phyloP scores from a whole-genome alignment of 2,888 invertebrate genomes.

The Hyposoter didymator region DNA sequence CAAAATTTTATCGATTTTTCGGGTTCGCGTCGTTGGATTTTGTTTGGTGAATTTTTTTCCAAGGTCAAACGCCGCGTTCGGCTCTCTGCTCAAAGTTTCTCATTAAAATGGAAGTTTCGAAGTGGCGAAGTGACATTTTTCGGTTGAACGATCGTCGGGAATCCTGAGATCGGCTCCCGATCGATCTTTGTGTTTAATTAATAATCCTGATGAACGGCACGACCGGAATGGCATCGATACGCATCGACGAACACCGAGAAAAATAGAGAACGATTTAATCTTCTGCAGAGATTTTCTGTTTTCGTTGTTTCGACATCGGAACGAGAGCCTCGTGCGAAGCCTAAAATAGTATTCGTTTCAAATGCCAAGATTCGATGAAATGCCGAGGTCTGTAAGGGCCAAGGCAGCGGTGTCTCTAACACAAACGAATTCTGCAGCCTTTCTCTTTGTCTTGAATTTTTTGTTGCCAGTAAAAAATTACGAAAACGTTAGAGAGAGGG shows the following conservation, averaged over 20 bases:
- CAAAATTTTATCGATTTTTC: not conserved
- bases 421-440: not conserved
- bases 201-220: too few relatives aligned
- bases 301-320: constrained; percentile 48
- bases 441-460: constrained; percentile 5
- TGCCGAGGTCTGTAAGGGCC: constrained; percentile 62
- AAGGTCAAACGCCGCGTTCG: not conserved
- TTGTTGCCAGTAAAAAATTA: not conserved
- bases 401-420: constrained; percentile 21
- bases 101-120: not conserved
- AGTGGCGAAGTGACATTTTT: too few relatives aligned
- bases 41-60: not conserved
- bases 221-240: not conserved
- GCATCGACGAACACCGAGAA: not conserved
- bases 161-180: too few relatives aligned
- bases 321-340: not conserved
- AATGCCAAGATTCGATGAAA: constrained; percentile 64
- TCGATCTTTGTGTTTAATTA: too few relatives aligned
- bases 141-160: too few relatives aligned
- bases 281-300: not conserved
- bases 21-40: not conserved
- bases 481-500: not conserved
- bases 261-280: not conserved
- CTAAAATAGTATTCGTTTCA: constrained; percentile 53
- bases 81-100: not conserved